Evolutionary conservation across 2,113 vertebrate genomes (phyloP).

Genomic region (Climacteris rufus): DNA sequence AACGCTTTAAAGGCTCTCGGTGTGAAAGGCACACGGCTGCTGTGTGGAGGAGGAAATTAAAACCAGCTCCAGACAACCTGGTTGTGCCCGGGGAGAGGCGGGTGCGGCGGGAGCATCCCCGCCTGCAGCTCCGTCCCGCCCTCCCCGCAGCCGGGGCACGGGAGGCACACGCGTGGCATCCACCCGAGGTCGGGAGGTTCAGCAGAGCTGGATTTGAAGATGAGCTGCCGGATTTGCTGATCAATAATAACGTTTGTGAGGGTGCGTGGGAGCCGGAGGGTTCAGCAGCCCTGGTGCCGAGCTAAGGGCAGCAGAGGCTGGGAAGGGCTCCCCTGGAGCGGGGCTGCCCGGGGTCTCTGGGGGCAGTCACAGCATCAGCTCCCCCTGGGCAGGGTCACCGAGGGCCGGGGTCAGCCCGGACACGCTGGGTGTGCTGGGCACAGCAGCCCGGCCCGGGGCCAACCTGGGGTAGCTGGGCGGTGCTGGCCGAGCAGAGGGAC

Average conservation of each 20-base stretch:
- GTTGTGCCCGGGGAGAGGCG: constrained; percentile 7
- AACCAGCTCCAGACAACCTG: constrained; percentile 21
- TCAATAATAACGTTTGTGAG: background rate
- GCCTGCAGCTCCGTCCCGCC: background rate
- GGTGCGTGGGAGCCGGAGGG: background rate
- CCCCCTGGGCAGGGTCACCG: background rate
- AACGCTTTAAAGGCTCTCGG: constrained; percentile 58
- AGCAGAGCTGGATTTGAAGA: background rate
- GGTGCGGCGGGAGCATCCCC: background rate
- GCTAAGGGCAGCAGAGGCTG: background rate
- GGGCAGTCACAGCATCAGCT: background rate
- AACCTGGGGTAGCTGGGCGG: background rate
- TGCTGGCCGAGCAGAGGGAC: accelerated
- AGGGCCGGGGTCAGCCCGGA: too few species aligned
- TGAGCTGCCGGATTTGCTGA: background rate
- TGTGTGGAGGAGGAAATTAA: background rate
- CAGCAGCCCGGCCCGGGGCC: accelerated
- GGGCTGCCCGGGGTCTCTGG: background rate
- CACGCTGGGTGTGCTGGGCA: accelerated
- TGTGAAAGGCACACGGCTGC: background rate
- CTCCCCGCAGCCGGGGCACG: background rate
- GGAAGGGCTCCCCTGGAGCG: background rate
- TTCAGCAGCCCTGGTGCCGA: background rate
- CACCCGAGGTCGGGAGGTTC: accelerated
- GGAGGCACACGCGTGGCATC: background rate